Conservation (phyloP, 2,888 invertebrate species). For the Ochropleura leucogaster region DNA sequence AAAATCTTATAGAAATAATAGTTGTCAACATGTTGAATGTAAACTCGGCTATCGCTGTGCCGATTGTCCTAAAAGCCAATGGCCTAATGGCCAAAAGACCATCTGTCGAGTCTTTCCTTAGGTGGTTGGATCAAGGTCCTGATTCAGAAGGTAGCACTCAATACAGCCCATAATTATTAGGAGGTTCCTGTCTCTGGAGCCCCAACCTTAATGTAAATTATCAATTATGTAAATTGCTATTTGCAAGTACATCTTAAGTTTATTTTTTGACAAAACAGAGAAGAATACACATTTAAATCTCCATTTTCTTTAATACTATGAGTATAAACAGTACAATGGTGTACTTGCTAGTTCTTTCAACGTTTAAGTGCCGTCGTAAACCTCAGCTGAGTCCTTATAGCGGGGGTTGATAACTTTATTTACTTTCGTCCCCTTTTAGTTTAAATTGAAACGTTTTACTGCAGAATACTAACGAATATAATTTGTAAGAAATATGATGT, state of each 20-base stretch:
- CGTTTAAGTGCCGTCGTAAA: constrained; percentile 57
- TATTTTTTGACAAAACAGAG: constrained; percentile 11
- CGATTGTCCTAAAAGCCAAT: no score
- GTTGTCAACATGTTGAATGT: no score
- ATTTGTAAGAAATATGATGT: constrained; percentile 11
- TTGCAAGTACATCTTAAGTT: not conserved
- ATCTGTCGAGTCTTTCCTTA: no score
- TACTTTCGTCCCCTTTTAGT: constrained; percentile 34
- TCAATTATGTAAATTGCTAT: not conserved
- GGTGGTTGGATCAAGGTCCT: no score
- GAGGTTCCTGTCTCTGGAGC: no score
- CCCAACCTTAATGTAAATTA: not conserved
- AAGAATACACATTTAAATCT: constrained; percentile 41
- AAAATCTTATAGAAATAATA: not conserved
- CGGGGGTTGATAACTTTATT: constrained; percentile 49
- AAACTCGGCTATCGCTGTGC: no score
- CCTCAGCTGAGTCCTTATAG: constrained; percentile 36
- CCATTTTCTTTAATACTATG: constrained; percentile 42
- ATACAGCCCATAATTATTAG: no score
- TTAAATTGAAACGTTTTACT: constrained; percentile 49
- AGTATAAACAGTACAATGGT: constrained; percentile 46
- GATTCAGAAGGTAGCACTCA: no score
- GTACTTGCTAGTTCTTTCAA: constrained; percentile 48
- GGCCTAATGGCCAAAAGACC: no score
- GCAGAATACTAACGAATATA: not conserved